Evolutionary conservation across 1,140 invertebrate species (phyloP), one percentile per base, ranked within the genome.

Genomic region (Cryptotermes secundus): DNA sequence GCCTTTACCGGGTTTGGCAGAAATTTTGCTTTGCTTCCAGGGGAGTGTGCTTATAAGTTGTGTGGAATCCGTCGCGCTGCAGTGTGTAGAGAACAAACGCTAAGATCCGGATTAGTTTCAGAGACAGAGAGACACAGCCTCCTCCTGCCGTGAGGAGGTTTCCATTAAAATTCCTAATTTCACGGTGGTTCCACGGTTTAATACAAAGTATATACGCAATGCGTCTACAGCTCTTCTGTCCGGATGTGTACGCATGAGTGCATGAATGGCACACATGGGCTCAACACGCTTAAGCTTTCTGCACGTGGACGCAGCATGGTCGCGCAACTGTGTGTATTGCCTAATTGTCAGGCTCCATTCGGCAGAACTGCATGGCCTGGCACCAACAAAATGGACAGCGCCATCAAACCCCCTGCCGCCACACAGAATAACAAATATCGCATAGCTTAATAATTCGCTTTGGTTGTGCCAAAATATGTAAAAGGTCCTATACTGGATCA

Each of bases 151-250:
- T 10, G 59, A 72, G n/a, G 19, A 72, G 59, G 59, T 72, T 72
- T 72, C 59, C 59, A 72, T 72, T 72, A n/a, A 72, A 72, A 72
- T 72, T 72, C 59, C 59, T 72, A 72, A 72, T 72, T 72, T 72
- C 59, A 72, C 59, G 59, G 59, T 72, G 59, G n/a, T 6, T 72
- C 59, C 59, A 72, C 59, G 59, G 26, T 72, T 72, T 72, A 72
- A 72, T 72, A 72, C 59, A 72, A 72, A 72, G 59, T 72, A 72
- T 72, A 49, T 49, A 72, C 59, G 59, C 26, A 72, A 10, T 72
- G 59, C 59, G n/a, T 72, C 59, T 72, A 31, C 59, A 26, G 59
- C 7, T 72, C 59, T 65, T 72, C 4, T 72, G 59, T 72, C 59
- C 26, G 59, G 19, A n/a, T 72, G 26, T 72, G 59, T 12, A 1